A percentile compares a stretch with the other conserved stretches of the same genome.
These are phyloP conservation scores for Maconellicoccus hirsutus DNA, from an alignment of 1,140 invertebrate genomes.

Conservation along the genomic window DNA sequence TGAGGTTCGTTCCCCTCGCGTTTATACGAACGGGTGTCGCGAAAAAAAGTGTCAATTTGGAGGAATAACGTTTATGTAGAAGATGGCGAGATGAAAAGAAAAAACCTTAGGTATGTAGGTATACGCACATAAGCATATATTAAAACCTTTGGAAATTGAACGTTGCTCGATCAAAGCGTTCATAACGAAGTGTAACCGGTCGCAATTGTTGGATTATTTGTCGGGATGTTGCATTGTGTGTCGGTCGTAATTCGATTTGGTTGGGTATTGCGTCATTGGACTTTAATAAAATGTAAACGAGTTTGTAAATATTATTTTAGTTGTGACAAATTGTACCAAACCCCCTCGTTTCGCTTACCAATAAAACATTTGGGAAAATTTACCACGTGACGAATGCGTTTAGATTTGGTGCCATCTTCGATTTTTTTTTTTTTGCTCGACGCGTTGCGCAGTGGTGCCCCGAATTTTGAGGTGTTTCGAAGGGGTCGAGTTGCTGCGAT, in stretches of 20 bases:
- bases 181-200: conserved; percentile 9
- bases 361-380: neutral
- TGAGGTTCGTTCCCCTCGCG: too few species aligned
- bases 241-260: conserved; percentile 19
- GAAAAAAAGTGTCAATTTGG: neutral
- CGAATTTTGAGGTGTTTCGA: neutral
- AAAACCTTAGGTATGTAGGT: neutral
- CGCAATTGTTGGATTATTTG: conserved; percentile 16
- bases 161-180: neutral
- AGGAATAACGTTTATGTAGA: neutral
- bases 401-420: conserved; percentile 17
- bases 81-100: neutral
- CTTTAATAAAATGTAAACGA: conserved; percentile 22
- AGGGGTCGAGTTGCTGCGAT: too few species aligned
- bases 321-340: conserved; percentile 14
- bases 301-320: conserved; percentile 23
- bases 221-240: conserved; percentile 15
- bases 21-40: neutral
- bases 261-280: conserved; percentile 13
- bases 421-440: neutral
- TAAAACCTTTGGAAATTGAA: conserved; percentile 1
- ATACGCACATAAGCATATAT: conserved; percentile 10
- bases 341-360: neutral
- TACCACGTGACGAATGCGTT: neutral
- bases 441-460: neutral